Evolutionary conservation across 1,140 invertebrate species (phyloP).

Genomic region (Anagrus nilaparvatae): DNA sequence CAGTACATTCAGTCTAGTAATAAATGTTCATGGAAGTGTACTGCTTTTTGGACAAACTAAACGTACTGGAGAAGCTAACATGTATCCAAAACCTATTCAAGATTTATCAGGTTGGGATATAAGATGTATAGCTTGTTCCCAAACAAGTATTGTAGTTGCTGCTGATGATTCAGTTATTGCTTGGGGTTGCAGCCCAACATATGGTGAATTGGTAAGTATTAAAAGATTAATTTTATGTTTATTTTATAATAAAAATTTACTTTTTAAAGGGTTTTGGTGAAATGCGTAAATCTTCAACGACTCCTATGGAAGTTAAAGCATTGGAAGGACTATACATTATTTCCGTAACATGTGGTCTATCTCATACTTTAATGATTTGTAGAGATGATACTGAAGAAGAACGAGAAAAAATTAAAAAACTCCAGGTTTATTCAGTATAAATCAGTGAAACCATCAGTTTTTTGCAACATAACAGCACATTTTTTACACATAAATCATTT

Average conservation of each 20-base stretch:
- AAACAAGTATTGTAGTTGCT: slow-evolving; percentile 74
- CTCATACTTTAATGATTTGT: slow-evolving; percentile 68
- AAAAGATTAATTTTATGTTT: slow-evolving; percentile 2
- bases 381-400: slow-evolving; percentile 57
- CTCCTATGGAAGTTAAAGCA: slow-evolving; percentile 79
- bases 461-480: no score
- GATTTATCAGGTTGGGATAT: slow-evolving; percentile 88
- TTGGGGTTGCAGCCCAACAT: slow-evolving; percentile 86
- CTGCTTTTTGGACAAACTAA: slow-evolving; percentile 88
- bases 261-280: slow-evolving; percentile 70
- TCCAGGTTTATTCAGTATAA: slow-evolving; percentile 47
- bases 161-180: slow-evolving; percentile 84
- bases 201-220: slow-evolving; percentile 71
- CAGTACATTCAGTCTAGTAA: slow-evolving; percentile 73
- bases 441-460: slow-evolving; percentile 13
- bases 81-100: slow-evolving; percentile 92
- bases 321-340: slow-evolving; percentile 73
- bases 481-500: no score
- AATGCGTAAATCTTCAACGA: slow-evolving; percentile 75
- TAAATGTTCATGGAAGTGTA: slow-evolving; percentile 68
- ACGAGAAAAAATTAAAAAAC: slow-evolving; percentile 48
- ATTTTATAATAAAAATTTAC: slow-evolving; percentile 4
- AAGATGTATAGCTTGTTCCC: slow-evolving; percentile 65
- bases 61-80: slow-evolving; percentile 84
- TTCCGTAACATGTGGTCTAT: slow-evolving; percentile 71